Percentiles rank a stretch among this genome's conserved stretches.
Conservation (phyloP, 2,797 vertebrate genomes). For the Sphenodon punctatus region DNA sequence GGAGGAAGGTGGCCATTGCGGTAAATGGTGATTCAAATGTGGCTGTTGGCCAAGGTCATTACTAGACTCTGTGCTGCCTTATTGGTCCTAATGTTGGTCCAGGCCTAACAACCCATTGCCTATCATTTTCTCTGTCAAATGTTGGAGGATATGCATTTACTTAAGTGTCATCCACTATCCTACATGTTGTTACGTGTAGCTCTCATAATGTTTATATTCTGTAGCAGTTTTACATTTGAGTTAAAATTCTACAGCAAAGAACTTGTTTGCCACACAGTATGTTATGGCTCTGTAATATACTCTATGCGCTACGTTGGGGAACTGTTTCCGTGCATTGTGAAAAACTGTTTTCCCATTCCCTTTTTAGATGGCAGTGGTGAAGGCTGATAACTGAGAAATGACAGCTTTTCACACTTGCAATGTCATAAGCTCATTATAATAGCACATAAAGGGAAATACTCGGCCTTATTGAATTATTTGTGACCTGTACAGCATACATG, state of each 20-base stretch:
- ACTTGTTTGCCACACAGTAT: not conserved
- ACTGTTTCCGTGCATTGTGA: not conserved
- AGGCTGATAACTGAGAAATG: not conserved
- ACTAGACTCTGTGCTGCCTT: too few relatives aligned
- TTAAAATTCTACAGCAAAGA: not conserved
- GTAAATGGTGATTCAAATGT: too few relatives aligned
- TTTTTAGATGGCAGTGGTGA: fast-evolving
- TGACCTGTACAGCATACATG: not conserved
- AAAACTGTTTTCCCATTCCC: not conserved
- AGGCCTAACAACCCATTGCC: too few relatives aligned
- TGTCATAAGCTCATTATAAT: fast-evolving
- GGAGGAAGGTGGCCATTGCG: too few relatives aligned
- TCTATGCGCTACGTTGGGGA: not conserved
- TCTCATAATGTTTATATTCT: not conserved
- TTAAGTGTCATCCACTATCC: too few relatives aligned
- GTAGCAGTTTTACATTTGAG: not conserved
- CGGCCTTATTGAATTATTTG: not conserved
- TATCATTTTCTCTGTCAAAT: too few relatives aligned
- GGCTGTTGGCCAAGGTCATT: too few relatives aligned
- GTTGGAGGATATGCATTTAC: too few relatives aligned
- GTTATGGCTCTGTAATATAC: not conserved
- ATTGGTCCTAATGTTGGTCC: too few relatives aligned
- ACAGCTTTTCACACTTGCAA: not conserved
- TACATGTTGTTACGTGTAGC: slow-evolving; percentile 22
- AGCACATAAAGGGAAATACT: not conserved